Conservation (phyloP, 2,797 vertebrate genomes). For the Siniperca obscura region DNA sequence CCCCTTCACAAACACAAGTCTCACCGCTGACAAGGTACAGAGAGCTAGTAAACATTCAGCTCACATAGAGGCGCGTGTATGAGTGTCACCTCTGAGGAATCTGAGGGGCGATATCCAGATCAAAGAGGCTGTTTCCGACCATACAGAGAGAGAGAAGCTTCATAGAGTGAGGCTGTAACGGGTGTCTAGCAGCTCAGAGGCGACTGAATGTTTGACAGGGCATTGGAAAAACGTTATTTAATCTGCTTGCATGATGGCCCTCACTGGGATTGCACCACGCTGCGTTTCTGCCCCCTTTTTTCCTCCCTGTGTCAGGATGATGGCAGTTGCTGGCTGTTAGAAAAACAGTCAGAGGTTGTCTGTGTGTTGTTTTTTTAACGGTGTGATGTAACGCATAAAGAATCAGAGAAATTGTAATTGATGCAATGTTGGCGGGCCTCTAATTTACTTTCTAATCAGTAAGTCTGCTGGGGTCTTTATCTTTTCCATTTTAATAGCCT, state of each 20-base stretch:
- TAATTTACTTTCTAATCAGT: slow-evolving; percentile 67
- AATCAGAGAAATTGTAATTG: slow-evolving; percentile 87
- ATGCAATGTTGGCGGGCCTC: slow-evolving; percentile 65
- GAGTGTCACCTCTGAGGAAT: slow-evolving; percentile 80
- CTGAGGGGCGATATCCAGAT: slow-evolving; percentile 76
- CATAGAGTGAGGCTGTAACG: slow-evolving; percentile 73
- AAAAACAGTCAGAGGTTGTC: slow-evolving; percentile 50
- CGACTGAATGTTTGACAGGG: slow-evolving; percentile 88
- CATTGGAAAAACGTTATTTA: slow-evolving; percentile 87
- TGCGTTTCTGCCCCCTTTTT: slow-evolving; percentile 57
- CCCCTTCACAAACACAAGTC: slow-evolving; percentile 67
- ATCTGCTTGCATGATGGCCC: slow-evolving; percentile 87
- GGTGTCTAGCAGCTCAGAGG: slow-evolving; percentile 84
- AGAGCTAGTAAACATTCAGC: slow-evolving; percentile 73
- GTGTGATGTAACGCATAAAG: slow-evolving; percentile 81
- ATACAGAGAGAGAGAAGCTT: slow-evolving; percentile 66
- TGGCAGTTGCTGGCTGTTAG: slow-evolving; percentile 61
- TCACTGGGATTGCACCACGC: slow-evolving; percentile 82
- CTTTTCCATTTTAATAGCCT: slow-evolving; percentile 62
- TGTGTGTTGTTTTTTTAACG: slow-evolving; percentile 47
- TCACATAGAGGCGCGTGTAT: slow-evolving; percentile 61
- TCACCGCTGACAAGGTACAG: slow-evolving; percentile 67
- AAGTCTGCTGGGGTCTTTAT: slow-evolving; percentile 62
- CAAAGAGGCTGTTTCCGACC: slow-evolving; percentile 79
- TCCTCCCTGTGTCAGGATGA: slow-evolving; percentile 57